A percentile compares a stretch with the other conserved stretches of the same genome.
These are phyloP conservation scores for Todiramphus saurophagus DNA, from an alignment of 2,113 vertebrate genomes.

Conservation along the genomic window DNA sequence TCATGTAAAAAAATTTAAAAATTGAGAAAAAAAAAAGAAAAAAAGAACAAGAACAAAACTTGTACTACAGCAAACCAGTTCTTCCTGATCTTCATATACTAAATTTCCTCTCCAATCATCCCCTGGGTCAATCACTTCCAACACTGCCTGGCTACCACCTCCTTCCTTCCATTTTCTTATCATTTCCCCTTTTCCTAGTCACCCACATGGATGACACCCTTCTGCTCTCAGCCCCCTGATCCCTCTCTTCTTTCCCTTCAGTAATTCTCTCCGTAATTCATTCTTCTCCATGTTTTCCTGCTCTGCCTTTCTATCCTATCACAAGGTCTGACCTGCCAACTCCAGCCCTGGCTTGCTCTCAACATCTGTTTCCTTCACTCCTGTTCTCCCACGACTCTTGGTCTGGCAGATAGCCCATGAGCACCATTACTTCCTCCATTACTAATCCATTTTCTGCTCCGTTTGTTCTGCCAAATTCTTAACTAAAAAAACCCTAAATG, in stretches of 20 bases:
- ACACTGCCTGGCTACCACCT: background rate
- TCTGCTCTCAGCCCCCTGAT: background rate
- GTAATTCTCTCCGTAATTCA: background rate
- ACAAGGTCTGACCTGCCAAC: background rate
- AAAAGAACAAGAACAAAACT: background rate
- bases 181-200: background rate
- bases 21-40: background rate
- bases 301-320: background rate
- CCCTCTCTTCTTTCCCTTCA: background rate
- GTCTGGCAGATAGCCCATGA: background rate
- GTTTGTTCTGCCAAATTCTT: slow-evolving; percentile 14
- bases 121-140: background rate
- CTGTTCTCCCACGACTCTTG: background rate
- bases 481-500: background rate
- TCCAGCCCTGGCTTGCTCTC: background rate
- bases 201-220: background rate
- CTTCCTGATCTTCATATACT: background rate
- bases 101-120: background rate
- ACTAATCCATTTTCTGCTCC: slow-evolving; percentile 50
- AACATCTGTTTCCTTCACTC: slow-evolving; percentile 22
- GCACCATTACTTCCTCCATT: slow-evolving; percentile 38
- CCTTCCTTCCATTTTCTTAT: background rate
- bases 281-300: background rate
- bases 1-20: background rate
- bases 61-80: background rate